A percentile compares a stretch with the other conserved stretches of the same genome.
phyloP scores from a whole-genome alignment of 2,113 vertebrate genomes.

The Gobiocypris rarus region DNA sequence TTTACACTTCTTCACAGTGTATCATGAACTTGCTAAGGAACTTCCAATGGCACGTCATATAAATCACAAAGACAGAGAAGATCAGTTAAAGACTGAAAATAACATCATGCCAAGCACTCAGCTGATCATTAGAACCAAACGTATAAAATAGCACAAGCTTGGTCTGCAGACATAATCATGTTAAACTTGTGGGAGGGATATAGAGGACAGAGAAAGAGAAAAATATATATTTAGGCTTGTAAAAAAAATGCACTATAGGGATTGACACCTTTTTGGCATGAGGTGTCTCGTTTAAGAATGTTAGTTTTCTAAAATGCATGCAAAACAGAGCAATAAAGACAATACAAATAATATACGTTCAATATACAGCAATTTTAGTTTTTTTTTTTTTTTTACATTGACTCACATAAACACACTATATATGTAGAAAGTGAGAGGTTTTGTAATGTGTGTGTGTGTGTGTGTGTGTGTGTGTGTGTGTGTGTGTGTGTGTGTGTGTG shows the following conservation, averaged over 20 bases:
- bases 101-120: background rate
- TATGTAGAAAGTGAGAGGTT: no score
- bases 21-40: background rate
- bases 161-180: background rate
- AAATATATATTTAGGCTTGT: background rate
- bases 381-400: no score
- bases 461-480: no score
- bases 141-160: conserved; percentile 24
- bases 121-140: background rate
- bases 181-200: background rate
- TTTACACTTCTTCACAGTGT: background rate
- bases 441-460: no score
- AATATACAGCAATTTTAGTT: background rate
- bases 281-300: background rate
- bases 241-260: background rate
- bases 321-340: background rate
- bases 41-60: background rate
- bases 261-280: background rate
- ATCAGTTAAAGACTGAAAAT: background rate
- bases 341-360: background rate
- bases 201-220: background rate
- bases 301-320: background rate
- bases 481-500: no score
- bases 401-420: no score
- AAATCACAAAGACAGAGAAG: background rate